Percentiles rank a stretch among this genome's conserved stretches.
phyloP scores from a whole-genome alignment of 2,797 vertebrate species.

The Myiotriccus ornatus region DNA sequence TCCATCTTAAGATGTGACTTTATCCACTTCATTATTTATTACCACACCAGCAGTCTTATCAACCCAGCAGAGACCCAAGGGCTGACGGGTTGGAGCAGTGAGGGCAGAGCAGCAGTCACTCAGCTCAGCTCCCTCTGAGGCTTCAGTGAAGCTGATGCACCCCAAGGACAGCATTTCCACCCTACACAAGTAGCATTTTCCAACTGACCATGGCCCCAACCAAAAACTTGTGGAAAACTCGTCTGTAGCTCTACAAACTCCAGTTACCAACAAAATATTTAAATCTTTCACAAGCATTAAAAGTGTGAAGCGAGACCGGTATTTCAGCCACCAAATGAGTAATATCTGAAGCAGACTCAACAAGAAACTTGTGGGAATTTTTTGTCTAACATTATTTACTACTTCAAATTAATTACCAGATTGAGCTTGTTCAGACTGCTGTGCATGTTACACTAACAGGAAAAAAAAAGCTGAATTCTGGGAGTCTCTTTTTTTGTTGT shows the following conservation, averaged over 20 bases:
- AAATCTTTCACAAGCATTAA: not conserved
- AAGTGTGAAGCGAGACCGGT: conserved; percentile 31
- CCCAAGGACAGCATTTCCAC: not conserved
- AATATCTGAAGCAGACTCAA: conserved; percentile 40
- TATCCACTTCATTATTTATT: not conserved
- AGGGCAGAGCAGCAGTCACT: not conserved
- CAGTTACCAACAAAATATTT: not conserved
- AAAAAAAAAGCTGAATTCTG: conserved; percentile 20
- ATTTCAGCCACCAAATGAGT: conserved; percentile 24
- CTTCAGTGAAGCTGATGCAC: not conserved
- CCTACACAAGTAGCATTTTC: not conserved
- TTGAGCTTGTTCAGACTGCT: not conserved
- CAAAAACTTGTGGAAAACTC: not conserved
- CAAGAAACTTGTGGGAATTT: conserved; percentile 39
- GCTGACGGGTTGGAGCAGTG: not conserved
- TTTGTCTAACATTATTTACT: conserved; percentile 43
- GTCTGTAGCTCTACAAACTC: not conserved
- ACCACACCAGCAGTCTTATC: not conserved
- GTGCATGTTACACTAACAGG: not conserved
- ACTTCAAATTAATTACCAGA: not conserved
- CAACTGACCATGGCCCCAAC: not conserved
- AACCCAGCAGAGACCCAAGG: not conserved
- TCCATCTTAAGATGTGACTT: not conserved
- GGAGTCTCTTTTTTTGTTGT: conserved; percentile 10
- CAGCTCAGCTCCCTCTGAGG: not conserved